These are phyloP conservation scores for Ptychoptera albimana DNA, from an alignment of 2,888 invertebrate species.

Conservation along the genomic window DNA sequence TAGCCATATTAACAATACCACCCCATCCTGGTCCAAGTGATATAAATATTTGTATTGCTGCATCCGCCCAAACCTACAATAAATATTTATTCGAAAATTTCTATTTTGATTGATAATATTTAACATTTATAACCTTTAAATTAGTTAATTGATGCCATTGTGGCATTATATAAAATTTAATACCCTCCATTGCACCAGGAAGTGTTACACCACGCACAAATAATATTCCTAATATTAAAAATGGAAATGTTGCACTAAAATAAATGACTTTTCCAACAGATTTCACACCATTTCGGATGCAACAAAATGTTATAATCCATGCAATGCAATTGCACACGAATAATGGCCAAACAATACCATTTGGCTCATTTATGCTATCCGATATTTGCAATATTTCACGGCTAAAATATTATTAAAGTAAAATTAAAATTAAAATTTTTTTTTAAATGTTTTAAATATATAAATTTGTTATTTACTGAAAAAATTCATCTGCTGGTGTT, in stretches of 20 bases:
- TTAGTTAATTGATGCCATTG: conserved; percentile 62
- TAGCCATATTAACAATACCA: conserved; percentile 70
- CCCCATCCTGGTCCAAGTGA: conserved; percentile 83
- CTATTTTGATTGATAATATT: background rate
- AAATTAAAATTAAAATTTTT: background rate
- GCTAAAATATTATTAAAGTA: conserved; percentile 36
- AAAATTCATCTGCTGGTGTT: conserved; percentile 70
- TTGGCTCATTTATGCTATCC: conserved; percentile 52
- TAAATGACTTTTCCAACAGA: conserved; percentile 55
- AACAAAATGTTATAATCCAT: conserved; percentile 69
- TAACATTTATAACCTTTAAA: conserved; percentile 35
- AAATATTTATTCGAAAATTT: background rate
- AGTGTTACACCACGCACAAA: conserved; percentile 64
- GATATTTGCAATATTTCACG: conserved; percentile 64
- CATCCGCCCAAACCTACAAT: conserved; percentile 74
- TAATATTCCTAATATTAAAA: conserved; percentile 51
- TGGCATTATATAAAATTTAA: conserved; percentile 60
- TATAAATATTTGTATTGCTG: conserved; percentile 84
- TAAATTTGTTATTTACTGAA: conserved; percentile 50
- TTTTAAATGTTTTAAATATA: background rate
- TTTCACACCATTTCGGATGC: conserved; percentile 75
- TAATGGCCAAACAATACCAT: conserved; percentile 65
- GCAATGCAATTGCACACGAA: conserved; percentile 56
- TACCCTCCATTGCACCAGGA: conserved; percentile 62
- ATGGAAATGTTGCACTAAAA: conserved; percentile 75